These are phyloP conservation scores for Scaptomyza tumidula DNA, from an alignment of 2,888 invertebrate species.

Conservation along the genomic window DNA sequence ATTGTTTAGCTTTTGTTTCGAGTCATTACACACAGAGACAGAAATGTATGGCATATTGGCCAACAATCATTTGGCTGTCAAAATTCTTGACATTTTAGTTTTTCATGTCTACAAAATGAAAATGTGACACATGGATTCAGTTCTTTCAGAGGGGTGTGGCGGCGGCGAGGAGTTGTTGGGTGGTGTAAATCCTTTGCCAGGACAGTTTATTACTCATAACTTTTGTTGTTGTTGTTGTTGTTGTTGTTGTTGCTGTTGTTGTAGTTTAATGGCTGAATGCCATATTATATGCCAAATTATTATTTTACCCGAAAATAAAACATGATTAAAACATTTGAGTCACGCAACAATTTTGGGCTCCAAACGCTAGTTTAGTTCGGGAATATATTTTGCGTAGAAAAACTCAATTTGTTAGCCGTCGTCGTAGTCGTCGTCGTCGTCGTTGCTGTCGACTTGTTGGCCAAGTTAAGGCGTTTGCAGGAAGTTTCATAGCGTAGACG, in stretches of 20 bases:
- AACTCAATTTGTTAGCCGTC: conserved; percentile 75
- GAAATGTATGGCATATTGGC: conserved; percentile 51
- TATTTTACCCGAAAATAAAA: conserved; percentile 51
- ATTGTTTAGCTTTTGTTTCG: conserved; percentile 31
- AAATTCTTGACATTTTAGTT: conserved; percentile 75
- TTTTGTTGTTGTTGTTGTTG: too few species aligned
- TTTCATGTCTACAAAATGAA: conserved; percentile 45
- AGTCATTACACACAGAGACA: conserved; percentile 8
- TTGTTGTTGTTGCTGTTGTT: conserved; percentile 10
- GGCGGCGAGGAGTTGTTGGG: conserved; percentile 5
- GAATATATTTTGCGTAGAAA: conserved; percentile 66
- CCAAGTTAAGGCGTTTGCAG: conserved; percentile 1
- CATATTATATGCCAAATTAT: conserved; percentile 66
- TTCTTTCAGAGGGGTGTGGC: neutral
- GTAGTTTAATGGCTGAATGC: conserved; percentile 68
- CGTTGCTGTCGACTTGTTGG: neutral
- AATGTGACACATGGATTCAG: conserved; percentile 36
- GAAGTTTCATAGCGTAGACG: neutral
- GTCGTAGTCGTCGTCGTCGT: conserved; percentile 1
- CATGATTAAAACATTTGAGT: conserved; percentile 80
- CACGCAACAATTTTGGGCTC: conserved; percentile 67
- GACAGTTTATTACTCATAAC: conserved; percentile 62
- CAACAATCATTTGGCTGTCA: conserved; percentile 79
- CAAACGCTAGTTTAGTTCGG: conserved; percentile 19
- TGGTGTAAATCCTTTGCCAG: conserved; percentile 31